Evolutionary conservation across 2,888 invertebrate genomes (phyloP).

Genomic region (Ptycholaimellus sp.): DNA sequence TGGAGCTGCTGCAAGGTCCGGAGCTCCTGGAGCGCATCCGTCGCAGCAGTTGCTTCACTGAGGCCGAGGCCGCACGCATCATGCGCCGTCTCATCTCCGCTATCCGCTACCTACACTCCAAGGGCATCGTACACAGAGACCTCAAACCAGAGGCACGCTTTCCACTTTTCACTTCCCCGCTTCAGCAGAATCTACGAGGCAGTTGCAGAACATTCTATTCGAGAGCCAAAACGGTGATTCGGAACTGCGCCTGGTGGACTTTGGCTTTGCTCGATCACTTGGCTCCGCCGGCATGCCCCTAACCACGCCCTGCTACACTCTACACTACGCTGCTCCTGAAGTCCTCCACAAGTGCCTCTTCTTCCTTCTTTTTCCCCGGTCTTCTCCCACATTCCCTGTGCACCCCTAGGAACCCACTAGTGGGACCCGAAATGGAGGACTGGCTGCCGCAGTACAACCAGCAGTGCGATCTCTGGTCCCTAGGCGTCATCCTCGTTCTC

Average conservation of each 20-base stretch:
- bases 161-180: not conserved
- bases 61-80: slow-evolving; percentile 50
- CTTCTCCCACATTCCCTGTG: too few relatives aligned
- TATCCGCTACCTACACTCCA: slow-evolving; percentile 55
- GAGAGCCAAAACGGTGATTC: slow-evolving; percentile 36
- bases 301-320: slow-evolving; percentile 70
- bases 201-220: slow-evolving; percentile 42
- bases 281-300: slow-evolving; percentile 21
- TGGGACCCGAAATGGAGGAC: too few relatives aligned
- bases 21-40: slow-evolving; percentile 35
- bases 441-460: slow-evolving; percentile 44
- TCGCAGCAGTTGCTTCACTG: slow-evolving; percentile 44
- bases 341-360: slow-evolving; percentile 47
- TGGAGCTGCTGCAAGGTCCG: slow-evolving; percentile 39
- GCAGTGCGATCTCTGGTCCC: slow-evolving; percentile 79
- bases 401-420: too few relatives aligned
- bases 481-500: slow-evolving; percentile 75
- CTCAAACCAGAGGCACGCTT: slow-evolving; percentile 62
- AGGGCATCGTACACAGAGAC: slow-evolving; percentile 67
- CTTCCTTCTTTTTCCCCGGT: too few relatives aligned
- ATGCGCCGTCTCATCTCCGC: slow-evolving; percentile 55
- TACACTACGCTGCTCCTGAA: slow-evolving; percentile 84
- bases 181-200: slow-evolving; percentile 13
- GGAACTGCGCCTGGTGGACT: slow-evolving; percentile 69
- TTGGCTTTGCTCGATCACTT: slow-evolving; percentile 69